phyloP scores from a whole-genome alignment of 1,140 invertebrate species.

The Ganaspis sp. region DNA sequence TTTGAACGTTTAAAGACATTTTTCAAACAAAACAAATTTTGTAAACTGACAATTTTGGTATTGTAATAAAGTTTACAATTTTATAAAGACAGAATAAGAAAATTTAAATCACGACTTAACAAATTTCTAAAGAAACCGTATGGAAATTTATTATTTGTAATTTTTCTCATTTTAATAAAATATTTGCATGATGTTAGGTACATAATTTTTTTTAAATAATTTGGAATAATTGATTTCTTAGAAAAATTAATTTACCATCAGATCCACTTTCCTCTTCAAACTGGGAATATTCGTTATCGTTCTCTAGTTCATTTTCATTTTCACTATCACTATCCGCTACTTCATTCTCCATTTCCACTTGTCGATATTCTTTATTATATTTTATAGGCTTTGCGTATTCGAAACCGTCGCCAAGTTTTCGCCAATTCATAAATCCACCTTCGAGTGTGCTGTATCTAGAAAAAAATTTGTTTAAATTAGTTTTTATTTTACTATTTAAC shows the following conservation, averaged over 20 bases:
- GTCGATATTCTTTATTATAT: slow-evolving; percentile 79
- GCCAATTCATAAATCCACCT: slow-evolving; percentile 76
- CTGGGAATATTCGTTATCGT: slow-evolving; percentile 56
- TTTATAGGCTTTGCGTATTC: slow-evolving; percentile 78
- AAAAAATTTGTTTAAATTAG: background rate
- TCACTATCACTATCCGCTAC: slow-evolving; percentile 66
- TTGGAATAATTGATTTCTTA: too few relatives aligned
- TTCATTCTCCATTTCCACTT: slow-evolving; percentile 75
- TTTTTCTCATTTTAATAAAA: too few relatives aligned
- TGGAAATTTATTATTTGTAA: too few relatives aligned
- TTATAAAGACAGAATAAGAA: slow-evolving; percentile 1
- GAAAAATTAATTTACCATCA: slow-evolving; percentile 48
- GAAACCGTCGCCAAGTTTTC: slow-evolving; percentile 73
- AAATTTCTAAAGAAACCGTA: too few relatives aligned
- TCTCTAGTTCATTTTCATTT: slow-evolving; percentile 57
- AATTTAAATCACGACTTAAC: too few relatives aligned
- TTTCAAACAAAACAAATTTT: too few relatives aligned
- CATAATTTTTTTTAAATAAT: too few relatives aligned
- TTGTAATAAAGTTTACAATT: too few relatives aligned
- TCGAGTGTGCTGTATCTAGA: slow-evolving; percentile 72
- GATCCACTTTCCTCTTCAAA: slow-evolving; percentile 56
- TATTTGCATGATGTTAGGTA: too few relatives aligned
- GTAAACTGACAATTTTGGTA: too few relatives aligned
- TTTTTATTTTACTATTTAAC: too few relatives aligned
- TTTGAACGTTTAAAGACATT: too few relatives aligned